These are phyloP conservation scores for Junonia oenone DNA, from an alignment of 2,888 invertebrate genomes.

Conservation along the genomic window DNA sequence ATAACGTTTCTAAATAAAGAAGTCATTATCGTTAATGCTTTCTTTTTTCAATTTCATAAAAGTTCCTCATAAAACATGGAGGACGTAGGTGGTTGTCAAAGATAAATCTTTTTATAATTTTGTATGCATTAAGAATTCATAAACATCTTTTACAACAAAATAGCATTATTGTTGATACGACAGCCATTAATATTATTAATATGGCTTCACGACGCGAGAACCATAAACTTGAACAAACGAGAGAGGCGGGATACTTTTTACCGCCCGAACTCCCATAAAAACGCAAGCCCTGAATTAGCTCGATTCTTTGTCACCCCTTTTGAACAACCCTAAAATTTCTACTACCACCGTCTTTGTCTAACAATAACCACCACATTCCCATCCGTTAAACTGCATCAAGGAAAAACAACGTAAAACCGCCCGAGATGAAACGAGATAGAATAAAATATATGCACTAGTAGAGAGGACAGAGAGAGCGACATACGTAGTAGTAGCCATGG, in stretches of 20 bases:
- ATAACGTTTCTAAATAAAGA: neutral
- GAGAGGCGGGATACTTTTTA: conserved; percentile 79
- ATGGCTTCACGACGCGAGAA: conserved; percentile 64
- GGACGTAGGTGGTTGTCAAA: neutral
- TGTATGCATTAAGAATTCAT: conserved; percentile 49
- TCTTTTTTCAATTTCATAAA: neutral
- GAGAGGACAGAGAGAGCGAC: conserved; percentile 70
- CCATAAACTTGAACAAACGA: conserved; percentile 77
- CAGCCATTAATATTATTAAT: conserved; percentile 75
- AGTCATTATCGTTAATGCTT: neutral
- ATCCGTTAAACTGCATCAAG: conserved; percentile 79
- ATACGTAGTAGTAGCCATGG: conserved; percentile 73
- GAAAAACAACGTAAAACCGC: conserved; percentile 77
- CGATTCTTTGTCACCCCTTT: conserved; percentile 79
- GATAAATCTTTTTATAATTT: conserved; percentile 16
- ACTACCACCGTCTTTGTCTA: conserved; percentile 78
- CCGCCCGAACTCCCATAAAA: conserved; percentile 75
- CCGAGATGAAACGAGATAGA: conserved; percentile 79
- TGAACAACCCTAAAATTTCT: conserved; percentile 76
- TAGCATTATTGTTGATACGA: conserved; percentile 59
- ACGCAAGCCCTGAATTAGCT: conserved; percentile 78
- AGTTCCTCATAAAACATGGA: neutral
- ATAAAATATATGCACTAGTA: conserved; percentile 78
- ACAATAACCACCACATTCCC: conserved; percentile 79
- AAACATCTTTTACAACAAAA: conserved; percentile 49